Evolutionary conservation across 2,888 invertebrate genomes (phyloP), one percentile per base, ranked within the genome.

Genomic region (Trachelus iudaicus): DNA sequence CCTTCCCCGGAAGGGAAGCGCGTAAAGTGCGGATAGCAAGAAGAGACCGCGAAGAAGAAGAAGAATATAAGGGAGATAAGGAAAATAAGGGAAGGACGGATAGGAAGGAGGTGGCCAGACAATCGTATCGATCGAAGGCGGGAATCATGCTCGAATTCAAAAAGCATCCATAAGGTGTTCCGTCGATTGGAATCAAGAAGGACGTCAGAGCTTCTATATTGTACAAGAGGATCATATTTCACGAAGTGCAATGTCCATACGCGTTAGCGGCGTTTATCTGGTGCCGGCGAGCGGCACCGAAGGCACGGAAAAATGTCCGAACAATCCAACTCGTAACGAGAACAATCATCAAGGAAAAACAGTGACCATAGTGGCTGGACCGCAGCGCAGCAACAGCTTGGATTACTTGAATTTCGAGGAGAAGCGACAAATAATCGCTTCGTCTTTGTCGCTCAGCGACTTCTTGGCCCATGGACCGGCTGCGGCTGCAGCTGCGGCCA

Each of bases 351-450:
- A 88, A 75, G 92, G 92, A 78, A 94, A 94, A 85, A 94, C 94
- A 31, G 94, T 95, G 79, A 94, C 95, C 76, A 95, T 95, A 37
- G 95, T 95, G 40, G 87, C 91, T 9, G 87, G 87, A 15, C 95
- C 95, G 0, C 95, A 95, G 87, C 92, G 96, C 88, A 96, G 96
- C 92, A 96, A 95, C 92, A 96, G 96, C 90, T 94, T 97, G 93
- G 97, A 97, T 93, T 96, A 96, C 93, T 94, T 97, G 79, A 97
- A 97, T 93, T 97, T 97, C 92, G 97, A 97, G 92, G 97, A 97
- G 93, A 97, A 97, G 92, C 94, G 97, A 87, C 96, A 97, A 92
- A 93, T 97, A 89, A 97, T 97, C 84, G 97, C 97, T 75, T 97
- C 97, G 83, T 97, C 97, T 76, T 92, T 97, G 90, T 97, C 97